Evolutionary conservation across 2,888 invertebrate species (phyloP).

Genomic region (Athrips mouffetella): DNA sequence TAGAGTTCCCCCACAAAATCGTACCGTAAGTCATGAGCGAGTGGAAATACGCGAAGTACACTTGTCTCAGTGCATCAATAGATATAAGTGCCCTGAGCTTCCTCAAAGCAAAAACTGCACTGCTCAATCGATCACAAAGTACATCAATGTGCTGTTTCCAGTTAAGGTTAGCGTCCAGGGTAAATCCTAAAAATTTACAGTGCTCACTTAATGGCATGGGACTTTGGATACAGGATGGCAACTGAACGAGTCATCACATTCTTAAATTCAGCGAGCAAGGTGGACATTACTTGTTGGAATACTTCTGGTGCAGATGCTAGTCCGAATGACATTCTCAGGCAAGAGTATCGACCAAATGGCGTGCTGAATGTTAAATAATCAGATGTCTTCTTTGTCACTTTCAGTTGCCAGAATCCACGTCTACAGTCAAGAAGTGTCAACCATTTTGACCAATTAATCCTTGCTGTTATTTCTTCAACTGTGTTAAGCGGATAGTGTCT

Average conservation of each 20-base stretch:
- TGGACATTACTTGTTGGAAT: constrained; percentile 26
- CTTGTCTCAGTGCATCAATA: no score
- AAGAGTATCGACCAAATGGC: constrained; percentile 28
- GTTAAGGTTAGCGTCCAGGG: no score
- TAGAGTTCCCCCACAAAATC: no score
- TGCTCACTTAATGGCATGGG: no score
- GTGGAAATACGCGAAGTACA: no score
- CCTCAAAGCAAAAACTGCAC: no score
- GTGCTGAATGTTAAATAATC: constrained; percentile 25
- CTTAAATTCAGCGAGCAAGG: constrained; percentile 10
- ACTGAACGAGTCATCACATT: constrained; percentile 19
- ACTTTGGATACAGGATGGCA: no score
- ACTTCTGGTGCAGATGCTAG: constrained; percentile 30
- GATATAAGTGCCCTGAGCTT: no score
- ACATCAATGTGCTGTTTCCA: no score
- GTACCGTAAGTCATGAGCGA: no score
- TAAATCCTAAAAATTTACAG: no score
- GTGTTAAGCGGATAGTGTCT: constrained; percentile 11
- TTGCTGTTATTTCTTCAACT: constrained; percentile 14
- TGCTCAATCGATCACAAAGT: no score
- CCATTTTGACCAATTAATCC: constrained; percentile 9
- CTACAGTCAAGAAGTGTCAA: constrained; percentile 14
- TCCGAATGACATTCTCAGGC: constrained; percentile 27
- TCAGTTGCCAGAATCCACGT: constrained; percentile 6
- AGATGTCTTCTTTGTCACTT: constrained; percentile 20